phyloP scores from a whole-genome alignment of 2,797 vertebrate species.

The Enteromius anoplus region DNA sequence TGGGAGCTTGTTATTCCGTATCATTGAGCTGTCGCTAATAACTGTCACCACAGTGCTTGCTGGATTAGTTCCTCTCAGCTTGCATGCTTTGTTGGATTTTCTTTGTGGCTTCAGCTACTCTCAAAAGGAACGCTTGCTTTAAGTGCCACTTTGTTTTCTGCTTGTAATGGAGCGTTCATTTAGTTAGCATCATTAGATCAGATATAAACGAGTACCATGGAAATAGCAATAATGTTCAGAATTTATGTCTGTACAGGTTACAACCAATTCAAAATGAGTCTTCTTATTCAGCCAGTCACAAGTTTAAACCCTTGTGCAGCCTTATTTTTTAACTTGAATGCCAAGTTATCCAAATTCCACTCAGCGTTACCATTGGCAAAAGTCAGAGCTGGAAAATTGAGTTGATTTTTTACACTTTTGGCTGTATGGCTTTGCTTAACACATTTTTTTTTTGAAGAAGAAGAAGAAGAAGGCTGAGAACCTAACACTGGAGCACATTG shows the following conservation, averaged over 20 bases:
- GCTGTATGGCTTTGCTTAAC: neutral
- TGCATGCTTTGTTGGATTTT: constrained; percentile 7
- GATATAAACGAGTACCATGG: constrained; percentile 25
- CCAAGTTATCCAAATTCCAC: neutral
- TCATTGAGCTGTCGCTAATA: constrained; percentile 55
- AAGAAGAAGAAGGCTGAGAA: neutral
- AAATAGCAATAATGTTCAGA: neutral
- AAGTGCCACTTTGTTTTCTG: constrained; percentile 46
- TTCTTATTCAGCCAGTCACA: neutral
- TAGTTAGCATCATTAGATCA: constrained; percentile 49
- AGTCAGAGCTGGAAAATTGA: neutral
- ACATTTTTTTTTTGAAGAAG: neutral
- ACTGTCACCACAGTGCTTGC: constrained; percentile 21
- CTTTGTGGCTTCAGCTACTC: constrained; percentile 11
- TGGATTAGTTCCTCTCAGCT: constrained; percentile 19
- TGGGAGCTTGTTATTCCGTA: constrained; percentile 58
- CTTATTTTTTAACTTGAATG: neutral
- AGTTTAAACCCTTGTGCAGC: neutral
- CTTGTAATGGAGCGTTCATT: constrained; percentile 39
- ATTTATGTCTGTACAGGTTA: neutral
- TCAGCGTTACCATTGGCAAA: neutral
- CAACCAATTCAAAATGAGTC: neutral
- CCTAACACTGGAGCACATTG: neutral
- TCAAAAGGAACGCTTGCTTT: neutral
- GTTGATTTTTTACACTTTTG: neutral